phyloP scores from a whole-genome alignment of 2,113 vertebrate genomes.

The Anhinga anhinga region DNA sequence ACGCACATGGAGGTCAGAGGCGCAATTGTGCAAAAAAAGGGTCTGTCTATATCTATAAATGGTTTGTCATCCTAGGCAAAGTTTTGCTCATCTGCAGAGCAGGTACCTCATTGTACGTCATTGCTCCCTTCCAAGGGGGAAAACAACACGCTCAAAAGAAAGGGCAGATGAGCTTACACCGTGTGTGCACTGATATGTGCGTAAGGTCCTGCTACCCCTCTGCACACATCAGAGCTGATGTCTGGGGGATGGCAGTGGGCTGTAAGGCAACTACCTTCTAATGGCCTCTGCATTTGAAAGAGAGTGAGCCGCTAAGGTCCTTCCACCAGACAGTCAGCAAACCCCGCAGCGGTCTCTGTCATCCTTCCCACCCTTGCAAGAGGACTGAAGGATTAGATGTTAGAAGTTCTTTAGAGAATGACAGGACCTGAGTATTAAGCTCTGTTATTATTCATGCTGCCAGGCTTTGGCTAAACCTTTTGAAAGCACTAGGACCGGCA shows the following conservation, averaged over 20 bases:
- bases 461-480: neutral
- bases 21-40: neutral
- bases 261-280: neutral
- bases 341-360: neutral
- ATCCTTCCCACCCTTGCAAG: neutral
- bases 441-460: neutral
- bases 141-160: neutral
- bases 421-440: neutral
- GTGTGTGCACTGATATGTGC: rapidly evolving
- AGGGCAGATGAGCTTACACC: neutral
- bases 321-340: neutral
- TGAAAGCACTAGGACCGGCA: neutral
- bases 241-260: neutral
- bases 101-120: rapidly evolving
- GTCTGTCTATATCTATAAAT: neutral
- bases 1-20: neutral
- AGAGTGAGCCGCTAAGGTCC: neutral
- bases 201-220: neutral
- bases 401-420: neutral
- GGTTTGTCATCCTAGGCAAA: neutral
- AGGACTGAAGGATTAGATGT: neutral
- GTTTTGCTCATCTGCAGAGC: neutral
- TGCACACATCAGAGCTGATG: neutral
- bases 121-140: neutral
- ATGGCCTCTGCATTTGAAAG: neutral